Evolutionary conservation across 2,797 vertebrate genomes (phyloP).

Genomic region (Neosalanx taihuensis): DNA sequence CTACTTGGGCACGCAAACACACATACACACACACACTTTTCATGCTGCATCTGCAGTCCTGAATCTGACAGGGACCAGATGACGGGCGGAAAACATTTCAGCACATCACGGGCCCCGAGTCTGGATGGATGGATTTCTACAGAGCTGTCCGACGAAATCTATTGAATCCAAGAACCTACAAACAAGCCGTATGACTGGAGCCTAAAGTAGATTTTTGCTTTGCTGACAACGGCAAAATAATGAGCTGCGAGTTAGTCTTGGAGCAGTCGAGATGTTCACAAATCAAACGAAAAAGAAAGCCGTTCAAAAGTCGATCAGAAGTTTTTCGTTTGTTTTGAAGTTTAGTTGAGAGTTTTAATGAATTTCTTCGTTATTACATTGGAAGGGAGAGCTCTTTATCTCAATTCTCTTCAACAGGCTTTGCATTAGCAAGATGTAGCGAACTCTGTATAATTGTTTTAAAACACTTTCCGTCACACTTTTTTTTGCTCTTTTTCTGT

Average conservation of each 20-base stretch:
- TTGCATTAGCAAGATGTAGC: too few species aligned
- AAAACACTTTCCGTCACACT: not conserved
- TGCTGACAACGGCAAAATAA: conserved; percentile 28
- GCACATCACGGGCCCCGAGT: conserved; percentile 22
- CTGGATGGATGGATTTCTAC: conserved; percentile 23
- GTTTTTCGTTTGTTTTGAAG: too few species aligned
- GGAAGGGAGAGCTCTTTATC: too few species aligned
- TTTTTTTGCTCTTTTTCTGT: not conserved
- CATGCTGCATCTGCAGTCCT: too few species aligned
- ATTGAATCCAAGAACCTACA: conserved; percentile 56
- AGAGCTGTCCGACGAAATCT: conserved; percentile 50
- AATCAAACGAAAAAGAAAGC: not conserved
- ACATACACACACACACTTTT: too few species aligned
- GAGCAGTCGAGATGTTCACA: conserved; percentile 24
- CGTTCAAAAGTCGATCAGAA: too few species aligned
- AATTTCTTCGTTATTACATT: too few species aligned
- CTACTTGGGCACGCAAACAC: too few species aligned
- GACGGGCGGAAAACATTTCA: not conserved
- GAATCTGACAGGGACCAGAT: not conserved
- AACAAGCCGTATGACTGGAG: conserved; percentile 64
- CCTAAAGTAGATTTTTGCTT: conserved; percentile 51
- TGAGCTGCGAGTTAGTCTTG: conserved; percentile 13
- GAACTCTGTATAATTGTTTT: too few species aligned
- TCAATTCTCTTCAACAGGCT: too few species aligned
- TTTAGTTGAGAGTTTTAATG: too few species aligned